phyloP scores from a whole-genome alignment of 2,888 invertebrate species.

The Catocala fraxini region DNA sequence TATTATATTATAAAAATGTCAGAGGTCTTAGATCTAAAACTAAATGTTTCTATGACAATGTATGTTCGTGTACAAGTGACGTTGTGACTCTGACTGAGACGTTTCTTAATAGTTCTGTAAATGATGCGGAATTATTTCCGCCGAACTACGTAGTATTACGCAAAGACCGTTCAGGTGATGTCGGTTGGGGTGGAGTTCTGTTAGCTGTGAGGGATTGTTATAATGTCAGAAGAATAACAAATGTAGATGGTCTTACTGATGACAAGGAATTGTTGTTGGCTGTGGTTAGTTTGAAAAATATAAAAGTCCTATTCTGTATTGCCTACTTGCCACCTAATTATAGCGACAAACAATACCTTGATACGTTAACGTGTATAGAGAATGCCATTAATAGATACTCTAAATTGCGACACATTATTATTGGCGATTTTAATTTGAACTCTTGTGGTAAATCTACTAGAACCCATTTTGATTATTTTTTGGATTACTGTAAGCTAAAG shows the following conservation, averaged over 20 bases:
- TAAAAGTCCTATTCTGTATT: background rate
- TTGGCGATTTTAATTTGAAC: background rate
- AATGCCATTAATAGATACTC: too few species aligned
- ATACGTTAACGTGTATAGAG: background rate
- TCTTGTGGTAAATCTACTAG: background rate
- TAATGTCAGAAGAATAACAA: background rate
- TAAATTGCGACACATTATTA: background rate
- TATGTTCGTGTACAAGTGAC: background rate
- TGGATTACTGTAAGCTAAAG: background rate
- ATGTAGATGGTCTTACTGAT: background rate
- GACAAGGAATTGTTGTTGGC: constrained; percentile 1
- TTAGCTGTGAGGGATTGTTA: background rate
- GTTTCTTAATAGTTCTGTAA: background rate
- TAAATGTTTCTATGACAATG: background rate
- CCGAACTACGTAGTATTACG: too few species aligned
- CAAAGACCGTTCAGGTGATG: background rate
- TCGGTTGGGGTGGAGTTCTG: background rate
- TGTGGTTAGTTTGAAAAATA: too few species aligned
- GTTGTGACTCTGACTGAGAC: background rate
- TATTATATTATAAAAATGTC: background rate
- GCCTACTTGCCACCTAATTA: background rate
- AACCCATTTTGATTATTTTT: background rate
- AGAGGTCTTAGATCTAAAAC: constrained; percentile 2
- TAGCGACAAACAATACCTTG: background rate
- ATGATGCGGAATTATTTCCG: too few species aligned